Base-by-base conservation (phyloP, 1,140 invertebrate species). In the Plectrocnemia conspersa region DNA sequence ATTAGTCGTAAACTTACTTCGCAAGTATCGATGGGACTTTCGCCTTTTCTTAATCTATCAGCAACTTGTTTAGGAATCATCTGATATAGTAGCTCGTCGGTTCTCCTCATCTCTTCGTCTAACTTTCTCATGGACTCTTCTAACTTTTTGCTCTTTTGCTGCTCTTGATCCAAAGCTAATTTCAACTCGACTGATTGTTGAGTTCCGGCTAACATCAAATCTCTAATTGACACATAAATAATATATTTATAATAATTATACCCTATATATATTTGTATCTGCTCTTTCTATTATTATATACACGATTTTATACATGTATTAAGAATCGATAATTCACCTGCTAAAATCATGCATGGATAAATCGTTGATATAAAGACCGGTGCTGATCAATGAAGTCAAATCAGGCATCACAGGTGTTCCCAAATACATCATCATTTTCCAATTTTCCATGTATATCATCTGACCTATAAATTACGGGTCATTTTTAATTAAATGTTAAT, bases 41-140 rank as follows among this genome's bases (percentile, higher is more conserved):
- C 92, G 19, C 96, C 95, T 47, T 86, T 87, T 54, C 94, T 74
- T 15, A 98, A 75, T 53, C 93, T 77, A 73, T 97, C 93, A 0
- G 94, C 93, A 0, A 97, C 93, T 69, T 92, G 88, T 72, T 96
- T 97, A 4, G 95, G 96, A 77, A 98, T 97, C 94, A 98, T 97
- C 75, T 98, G 95, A 71, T 98, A 98, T 0, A 98, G 72, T 1
- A 98, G 73, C 58, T 96, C 91, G 66, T 98, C 94, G 0, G 95
- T 98, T 52, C 92, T 78, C 64, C 87, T 86, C 92, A 97, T 97
- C 70, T 98, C 94, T 54, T 91, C 86, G 66, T 98, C 93, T 58
- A 98, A 69, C 71, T 95, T 94, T 57, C 85, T 79, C 93, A 98
- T 97, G 0, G 91, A 96, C 64, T 97, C 93, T 65, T 97, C 93